Evolutionary conservation across 2,797 vertebrate species (phyloP), one percentile per base, ranked within the genome.

Genomic region (Enteromius trimaculatus): DNA sequence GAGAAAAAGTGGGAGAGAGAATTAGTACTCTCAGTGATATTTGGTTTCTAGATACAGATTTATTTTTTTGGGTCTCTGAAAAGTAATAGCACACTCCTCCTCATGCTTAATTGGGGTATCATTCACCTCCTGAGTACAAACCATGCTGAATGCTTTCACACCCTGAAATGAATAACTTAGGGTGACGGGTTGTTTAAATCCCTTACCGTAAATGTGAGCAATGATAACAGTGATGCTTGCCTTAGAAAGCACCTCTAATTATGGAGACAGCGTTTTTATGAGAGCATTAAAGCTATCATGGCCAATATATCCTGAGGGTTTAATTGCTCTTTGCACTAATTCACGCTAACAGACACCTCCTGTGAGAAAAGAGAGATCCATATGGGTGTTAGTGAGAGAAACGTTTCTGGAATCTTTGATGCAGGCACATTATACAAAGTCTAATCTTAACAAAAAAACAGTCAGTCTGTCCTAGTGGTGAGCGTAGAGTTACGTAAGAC

Each of bases 361-460:
- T 80, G 65, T 44, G 65, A 80, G 78, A 70, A 16, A 58, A 70
- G n/a, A 69, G 34, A 55, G 64, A 79, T 79, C 64, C 77, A 79
- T 68, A 79, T 79, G 64, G 64, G 44, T 55, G 13, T 37, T 14
- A 79, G 64, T n/a, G 42, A 7, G 11, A 49, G 26, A 19, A 79
- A 55, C 14, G 5, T 44, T 70, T 80, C 58, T 62, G 5, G 19
- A 58, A 58, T 44, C 51, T 70, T 80, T 70, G 37, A 80, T 58
- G 49, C 75, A 21, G 44, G 39, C 37, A 44, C 58, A 74, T 51
- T 74, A 49, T 74, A 74, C 19, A 37, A 51, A n/a, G 71, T 53
- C 47, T 72, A 31, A 72, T 42, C 37, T 26, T 75, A 39, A 77
- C n/a, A 29, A 26, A 44, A 29, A 21, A 47, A 17, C 37, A 21